Evolutionary conservation across 2,797 vertebrate genomes (phyloP).

Genomic region (Morelia viridis): DNA sequence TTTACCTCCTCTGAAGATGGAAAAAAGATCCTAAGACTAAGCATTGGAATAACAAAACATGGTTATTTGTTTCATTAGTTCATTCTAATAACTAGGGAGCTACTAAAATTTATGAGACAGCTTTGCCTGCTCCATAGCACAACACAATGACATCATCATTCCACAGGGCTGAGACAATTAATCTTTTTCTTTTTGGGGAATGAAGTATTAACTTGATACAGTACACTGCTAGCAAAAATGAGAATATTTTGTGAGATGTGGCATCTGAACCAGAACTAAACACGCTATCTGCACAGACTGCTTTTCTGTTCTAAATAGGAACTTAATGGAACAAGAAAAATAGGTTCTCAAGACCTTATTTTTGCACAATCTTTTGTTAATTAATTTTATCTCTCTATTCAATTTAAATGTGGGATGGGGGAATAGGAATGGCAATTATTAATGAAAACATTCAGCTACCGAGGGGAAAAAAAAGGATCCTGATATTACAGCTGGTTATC

Average conservation of each 20-base stretch:
- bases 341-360: background rate
- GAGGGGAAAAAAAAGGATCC: background rate
- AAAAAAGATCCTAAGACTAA: slow-evolving; percentile 33
- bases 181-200: slow-evolving; percentile 50
- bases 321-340: background rate
- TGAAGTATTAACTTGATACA: slow-evolving; percentile 26
- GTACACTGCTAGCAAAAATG: slow-evolving; percentile 30
- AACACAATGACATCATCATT: slow-evolving; percentile 29
- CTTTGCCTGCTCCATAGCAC: slow-evolving; percentile 24
- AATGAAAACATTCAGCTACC: background rate
- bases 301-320: background rate
- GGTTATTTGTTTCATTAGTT: slow-evolving; percentile 35
- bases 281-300: background rate
- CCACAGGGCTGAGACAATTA: slow-evolving; percentile 27
- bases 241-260: slow-evolving; percentile 46
- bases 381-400: background rate
- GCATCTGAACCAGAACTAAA: slow-evolving; percentile 26
- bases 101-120: slow-evolving; percentile 37
- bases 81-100: slow-evolving; percentile 43
- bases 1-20: background rate
- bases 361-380: background rate
- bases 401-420: background rate
- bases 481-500: background rate
- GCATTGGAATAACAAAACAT: slow-evolving; percentile 5
- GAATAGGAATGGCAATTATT: background rate